Evolutionary conservation across 53 echinoderm and acorn worm genomes (phyloP).

Genomic region (Zoroaster sp.): DNA sequence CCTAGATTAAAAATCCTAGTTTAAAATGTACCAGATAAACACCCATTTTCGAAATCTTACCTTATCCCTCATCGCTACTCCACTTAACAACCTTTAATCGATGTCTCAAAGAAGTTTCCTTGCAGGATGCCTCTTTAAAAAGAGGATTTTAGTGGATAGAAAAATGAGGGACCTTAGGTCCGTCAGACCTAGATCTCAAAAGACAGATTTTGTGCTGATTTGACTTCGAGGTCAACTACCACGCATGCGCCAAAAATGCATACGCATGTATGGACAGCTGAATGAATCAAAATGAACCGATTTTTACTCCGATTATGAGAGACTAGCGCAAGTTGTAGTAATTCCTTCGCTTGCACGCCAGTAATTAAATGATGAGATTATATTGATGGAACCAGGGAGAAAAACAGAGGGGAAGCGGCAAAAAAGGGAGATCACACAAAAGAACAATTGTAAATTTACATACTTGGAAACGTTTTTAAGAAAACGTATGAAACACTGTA

Average conservation of each 20-base stretch:
- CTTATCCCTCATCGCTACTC: constrained; percentile 50
- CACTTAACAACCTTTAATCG: background rate
- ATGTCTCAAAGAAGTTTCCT: background rate
- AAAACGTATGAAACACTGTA: too few species aligned
- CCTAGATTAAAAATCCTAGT: background rate
- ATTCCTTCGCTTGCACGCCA: too few species aligned
- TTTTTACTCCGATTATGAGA: too few species aligned
- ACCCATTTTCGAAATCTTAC: background rate
- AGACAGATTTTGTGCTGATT: background rate
- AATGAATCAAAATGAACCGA: background rate
- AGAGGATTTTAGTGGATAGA: constrained; percentile 30
- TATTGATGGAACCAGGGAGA: too few species aligned
- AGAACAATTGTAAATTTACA: too few species aligned
- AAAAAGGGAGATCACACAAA: too few species aligned
- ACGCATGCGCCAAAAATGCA: background rate
- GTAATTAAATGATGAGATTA: too few species aligned
- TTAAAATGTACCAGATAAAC: background rate
- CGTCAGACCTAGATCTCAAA: background rate
- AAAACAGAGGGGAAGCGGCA: too few species aligned
- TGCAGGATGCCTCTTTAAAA: constrained; percentile 40
- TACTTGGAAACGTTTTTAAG: too few species aligned
- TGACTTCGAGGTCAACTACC: background rate
- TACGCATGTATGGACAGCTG: background rate
- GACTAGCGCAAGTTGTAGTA: too few species aligned
- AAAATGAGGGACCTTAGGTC: background rate